Evolutionary conservation across 2,888 invertebrate species (phyloP).

Genomic region (Petrolisthes cinctipes): DNA sequence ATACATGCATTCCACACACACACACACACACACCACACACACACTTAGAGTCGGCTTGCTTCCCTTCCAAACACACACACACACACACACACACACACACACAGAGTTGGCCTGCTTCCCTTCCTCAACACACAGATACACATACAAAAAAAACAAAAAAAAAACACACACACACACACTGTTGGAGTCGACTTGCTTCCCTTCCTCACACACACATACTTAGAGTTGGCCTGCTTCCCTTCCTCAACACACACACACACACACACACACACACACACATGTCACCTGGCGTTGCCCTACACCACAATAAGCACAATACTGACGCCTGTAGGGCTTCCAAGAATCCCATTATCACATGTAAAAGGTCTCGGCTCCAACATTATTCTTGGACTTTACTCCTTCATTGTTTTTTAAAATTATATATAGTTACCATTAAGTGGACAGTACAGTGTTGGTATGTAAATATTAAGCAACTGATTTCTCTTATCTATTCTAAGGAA

Average conservation of each 20-base stretch:
- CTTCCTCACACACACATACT: not conserved
- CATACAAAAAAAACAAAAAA: not conserved
- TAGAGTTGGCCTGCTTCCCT: not conserved
- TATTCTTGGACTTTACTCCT: not conserved
- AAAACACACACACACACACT: constrained; percentile 25
- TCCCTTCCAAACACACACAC: constrained; percentile 3
- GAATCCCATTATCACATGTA: not conserved
- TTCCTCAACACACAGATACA: not conserved
- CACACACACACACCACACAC: not conserved
- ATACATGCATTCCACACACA: constrained; percentile 16
- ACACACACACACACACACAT: constrained; percentile 36
- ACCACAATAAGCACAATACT: not conserved
- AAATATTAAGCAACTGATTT: no score
- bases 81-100: constrained; percentile 22
- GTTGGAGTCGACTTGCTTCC: not conserved
- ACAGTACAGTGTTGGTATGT: no score
- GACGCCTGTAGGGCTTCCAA: not conserved
- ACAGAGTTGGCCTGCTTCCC: no score
- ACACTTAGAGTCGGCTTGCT: no score
- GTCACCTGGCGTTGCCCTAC: not conserved
- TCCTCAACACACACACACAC: constrained; percentile 27
- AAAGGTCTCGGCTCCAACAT: not conserved
- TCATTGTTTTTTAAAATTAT: no score
- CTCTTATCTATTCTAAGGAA: no score
- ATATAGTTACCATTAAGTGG: no score